Evolutionary conservation across 2,113 vertebrate species (phyloP).

Genomic region (Oreochromis niloticus): DNA sequence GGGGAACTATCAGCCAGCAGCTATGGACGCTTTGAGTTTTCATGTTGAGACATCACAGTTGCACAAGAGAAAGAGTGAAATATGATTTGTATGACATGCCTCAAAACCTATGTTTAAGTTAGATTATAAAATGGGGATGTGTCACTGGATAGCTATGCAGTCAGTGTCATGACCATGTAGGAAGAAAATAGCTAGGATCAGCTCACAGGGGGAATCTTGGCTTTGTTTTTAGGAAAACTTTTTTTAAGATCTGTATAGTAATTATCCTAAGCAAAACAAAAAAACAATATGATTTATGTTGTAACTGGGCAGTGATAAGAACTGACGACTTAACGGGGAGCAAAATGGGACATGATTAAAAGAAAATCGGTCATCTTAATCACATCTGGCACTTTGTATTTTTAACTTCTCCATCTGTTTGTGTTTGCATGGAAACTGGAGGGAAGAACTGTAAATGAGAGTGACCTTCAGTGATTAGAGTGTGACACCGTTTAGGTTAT

Average conservation of each 20-base stretch:
- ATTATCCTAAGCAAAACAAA: not conserved
- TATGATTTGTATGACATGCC: conserved; percentile 20
- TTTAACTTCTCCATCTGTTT: conserved; percentile 24
- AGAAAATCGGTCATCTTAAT: not conserved
- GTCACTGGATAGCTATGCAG: conserved; percentile 19
- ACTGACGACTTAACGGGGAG: not conserved
- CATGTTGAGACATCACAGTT: conserved; percentile 12
- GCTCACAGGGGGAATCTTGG: not conserved
- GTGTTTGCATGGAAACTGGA: conserved; percentile 34
- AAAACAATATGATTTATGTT: not conserved
- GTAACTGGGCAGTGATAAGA: not conserved
- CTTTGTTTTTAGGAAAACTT: not conserved
- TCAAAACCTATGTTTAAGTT: conserved; percentile 21
- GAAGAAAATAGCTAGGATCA: not conserved
- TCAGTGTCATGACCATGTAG: not conserved
- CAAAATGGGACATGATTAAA: not conserved
- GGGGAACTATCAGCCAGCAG: not conserved
- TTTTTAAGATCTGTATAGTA: not conserved
- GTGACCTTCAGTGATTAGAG: not conserved
- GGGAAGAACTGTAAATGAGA: conserved; percentile 13
- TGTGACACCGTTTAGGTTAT: not conserved
- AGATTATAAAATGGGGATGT: not conserved
- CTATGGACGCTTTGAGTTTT: not conserved
- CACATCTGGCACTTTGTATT: not conserved
- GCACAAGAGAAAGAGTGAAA: conserved; percentile 19